A percentile compares a stretch with the other conserved stretches of the same genome.
Conservation (phyloP, 2,113 vertebrate species). For the Lethenteron reissneri region DNA sequence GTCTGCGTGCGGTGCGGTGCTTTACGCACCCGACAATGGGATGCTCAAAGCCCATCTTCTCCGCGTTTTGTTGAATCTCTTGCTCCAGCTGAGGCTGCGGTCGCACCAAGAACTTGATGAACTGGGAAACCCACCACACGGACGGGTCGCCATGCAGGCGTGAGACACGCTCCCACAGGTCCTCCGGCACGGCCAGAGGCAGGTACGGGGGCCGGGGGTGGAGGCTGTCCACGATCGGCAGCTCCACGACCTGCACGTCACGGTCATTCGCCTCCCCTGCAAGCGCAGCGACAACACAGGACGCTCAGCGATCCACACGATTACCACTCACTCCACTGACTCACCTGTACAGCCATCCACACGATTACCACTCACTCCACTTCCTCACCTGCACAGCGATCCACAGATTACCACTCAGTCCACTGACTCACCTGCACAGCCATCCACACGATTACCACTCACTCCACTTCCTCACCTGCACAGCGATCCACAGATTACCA, state of each 20-base stretch:
- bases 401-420: no score
- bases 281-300: constrained; percentile 12
- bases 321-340: no score
- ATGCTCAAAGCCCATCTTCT: constrained; percentile 87
- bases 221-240: constrained; percentile 92
- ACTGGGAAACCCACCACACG: constrained; percentile 98
- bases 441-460: no score
- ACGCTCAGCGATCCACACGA: no score
- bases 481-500: no score
- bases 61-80: constrained; percentile 72
- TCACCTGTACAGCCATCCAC: no score
- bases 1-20: no score
- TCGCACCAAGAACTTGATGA: constrained; percentile 91
- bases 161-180: constrained; percentile 63
- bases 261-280: constrained; percentile 84
- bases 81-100: constrained; percentile 91
- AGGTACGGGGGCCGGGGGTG: constrained; percentile 86
- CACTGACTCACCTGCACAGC: no score
- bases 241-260: constrained; percentile 80
- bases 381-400: no score
- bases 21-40: constrained; percentile 76
- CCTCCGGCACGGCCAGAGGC: constrained; percentile 71
- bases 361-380: no score
- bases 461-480: no score
- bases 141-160: constrained; percentile 82